A percentile compares a stretch with the other conserved stretches of the same genome.
Conservation (phyloP, 2,797 vertebrate genomes). For the Tarsius wallacei region DNA sequence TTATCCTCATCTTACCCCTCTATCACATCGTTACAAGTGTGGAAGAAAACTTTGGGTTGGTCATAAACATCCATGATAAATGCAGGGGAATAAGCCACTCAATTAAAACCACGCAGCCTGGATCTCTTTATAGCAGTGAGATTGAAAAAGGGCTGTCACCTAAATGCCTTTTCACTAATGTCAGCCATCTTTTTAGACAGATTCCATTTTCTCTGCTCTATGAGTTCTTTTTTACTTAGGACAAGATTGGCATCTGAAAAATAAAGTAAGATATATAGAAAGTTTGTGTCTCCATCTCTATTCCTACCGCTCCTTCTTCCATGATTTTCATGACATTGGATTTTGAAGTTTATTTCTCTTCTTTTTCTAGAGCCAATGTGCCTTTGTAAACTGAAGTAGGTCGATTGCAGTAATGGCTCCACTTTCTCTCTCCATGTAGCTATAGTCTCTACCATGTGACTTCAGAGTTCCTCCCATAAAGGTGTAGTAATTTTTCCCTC, state of each 20-base stretch:
- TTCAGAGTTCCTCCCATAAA: not conserved
- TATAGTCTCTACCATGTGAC: not conserved
- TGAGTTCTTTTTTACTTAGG: not conserved
- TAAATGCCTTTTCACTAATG: not conserved
- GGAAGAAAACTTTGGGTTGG: not conserved
- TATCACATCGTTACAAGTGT: not conserved
- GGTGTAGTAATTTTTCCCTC: not conserved
- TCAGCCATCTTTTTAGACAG: conserved; percentile 32
- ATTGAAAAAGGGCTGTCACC: not conserved
- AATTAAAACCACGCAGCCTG: not conserved
- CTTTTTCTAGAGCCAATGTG: not conserved
- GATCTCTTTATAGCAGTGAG: not conserved
- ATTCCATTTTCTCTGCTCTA: conserved; percentile 23
- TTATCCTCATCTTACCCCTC: conserved; percentile 68
- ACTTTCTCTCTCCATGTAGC: too few relatives aligned
- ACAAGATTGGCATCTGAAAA: conserved; percentile 5
- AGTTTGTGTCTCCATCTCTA: not conserved
- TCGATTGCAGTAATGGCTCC: too few relatives aligned
- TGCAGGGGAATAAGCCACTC: not conserved
- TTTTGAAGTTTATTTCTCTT: not conserved
- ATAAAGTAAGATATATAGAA: not conserved
- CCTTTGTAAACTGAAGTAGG: not conserved
- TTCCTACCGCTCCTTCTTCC: not conserved
- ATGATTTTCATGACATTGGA: not conserved
- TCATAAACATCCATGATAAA: not conserved